phyloP scores from a whole-genome alignment of 2,797 vertebrate genomes.

The Tenualosa thibaudeaui region DNA sequence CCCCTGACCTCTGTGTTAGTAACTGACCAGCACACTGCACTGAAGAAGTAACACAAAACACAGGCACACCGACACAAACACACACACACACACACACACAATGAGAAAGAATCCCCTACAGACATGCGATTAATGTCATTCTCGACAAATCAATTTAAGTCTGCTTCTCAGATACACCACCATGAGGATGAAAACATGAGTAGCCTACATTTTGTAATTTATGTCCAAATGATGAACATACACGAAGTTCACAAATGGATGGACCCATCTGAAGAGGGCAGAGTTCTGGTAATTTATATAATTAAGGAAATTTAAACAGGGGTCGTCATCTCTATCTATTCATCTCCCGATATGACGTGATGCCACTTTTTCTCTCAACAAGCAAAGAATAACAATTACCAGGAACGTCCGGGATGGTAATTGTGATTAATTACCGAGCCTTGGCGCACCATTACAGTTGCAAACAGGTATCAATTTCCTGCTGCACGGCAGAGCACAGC shows the following conservation, averaged over 20 bases:
- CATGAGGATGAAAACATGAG: background rate
- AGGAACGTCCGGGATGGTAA: constrained; percentile 69
- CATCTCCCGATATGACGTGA: constrained; percentile 68
- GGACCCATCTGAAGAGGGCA: constrained; percentile 52
- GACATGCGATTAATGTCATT: background rate
- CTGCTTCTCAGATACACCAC: background rate
- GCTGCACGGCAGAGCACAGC: constrained; percentile 61
- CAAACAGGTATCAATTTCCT: constrained; percentile 77
- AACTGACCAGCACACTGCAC: constrained; percentile 72
- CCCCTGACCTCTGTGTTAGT: constrained; percentile 69
- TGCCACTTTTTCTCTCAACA: constrained; percentile 66
- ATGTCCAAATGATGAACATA: constrained; percentile 19
- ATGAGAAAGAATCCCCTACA: background rate
- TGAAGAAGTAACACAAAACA: constrained; percentile 50
- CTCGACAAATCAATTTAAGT: background rate
- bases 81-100: constrained; percentile 16
- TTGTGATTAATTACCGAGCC: constrained; percentile 78
- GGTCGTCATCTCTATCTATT: constrained; percentile 71
- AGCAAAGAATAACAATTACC: constrained; percentile 73
- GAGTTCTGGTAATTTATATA: constrained; percentile 73
- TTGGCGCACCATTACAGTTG: constrained; percentile 65
- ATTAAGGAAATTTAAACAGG: constrained; percentile 71
- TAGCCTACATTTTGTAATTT: background rate
- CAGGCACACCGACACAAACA: background rate
- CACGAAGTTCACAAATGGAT: constrained; percentile 63